Evolutionary conservation across 2,113 vertebrate genomes (phyloP).

Genomic region (Dasypus novemcinctus): DNA sequence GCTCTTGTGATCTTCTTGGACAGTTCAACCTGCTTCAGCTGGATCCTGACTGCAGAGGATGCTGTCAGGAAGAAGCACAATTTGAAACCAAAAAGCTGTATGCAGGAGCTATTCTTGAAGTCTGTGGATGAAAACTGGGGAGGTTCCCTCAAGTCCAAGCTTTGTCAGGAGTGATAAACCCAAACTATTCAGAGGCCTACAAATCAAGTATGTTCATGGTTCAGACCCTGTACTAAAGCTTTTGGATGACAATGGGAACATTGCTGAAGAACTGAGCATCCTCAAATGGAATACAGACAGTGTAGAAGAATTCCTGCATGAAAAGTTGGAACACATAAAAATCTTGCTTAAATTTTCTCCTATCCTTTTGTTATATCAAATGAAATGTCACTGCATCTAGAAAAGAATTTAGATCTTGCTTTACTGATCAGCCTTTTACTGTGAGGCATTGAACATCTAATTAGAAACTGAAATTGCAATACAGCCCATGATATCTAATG

Average conservation of each 20-base stretch:
- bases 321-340: slow-evolving; percentile 95
- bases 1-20: slow-evolving; percentile 95
- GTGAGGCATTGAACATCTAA: slow-evolving; percentile 70
- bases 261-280: too few relatives aligned
- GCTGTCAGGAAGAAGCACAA: slow-evolving; percentile 97
- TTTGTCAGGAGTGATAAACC: too few relatives aligned
- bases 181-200: too few relatives aligned
- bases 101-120: slow-evolving; percentile 96
- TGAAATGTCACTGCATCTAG: slow-evolving; percentile 55
- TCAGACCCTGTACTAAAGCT: too few relatives aligned
- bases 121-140: slow-evolving; percentile 99
- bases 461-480: slow-evolving; percentile 70
- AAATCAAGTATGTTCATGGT: too few relatives aligned
- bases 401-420: slow-evolving; percentile 70
- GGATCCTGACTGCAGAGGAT: slow-evolving; percentile 91
- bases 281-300: too few relatives aligned
- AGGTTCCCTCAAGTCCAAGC: slow-evolving; percentile 99
- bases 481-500: slow-evolving; percentile 59
- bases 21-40: slow-evolving; percentile 92
- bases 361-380: slow-evolving; percentile 72
- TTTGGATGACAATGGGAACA: too few relatives aligned
- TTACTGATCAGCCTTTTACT: slow-evolving; percentile 50
- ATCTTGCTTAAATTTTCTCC: slow-evolving; percentile 62
- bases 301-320: slow-evolving; percentile 97
- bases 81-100: slow-evolving; percentile 95